Percentiles rank a stretch among this genome's conserved stretches.
Conservation (phyloP, 2,113 vertebrate species). For the Bombycilla garrulus region DNA sequence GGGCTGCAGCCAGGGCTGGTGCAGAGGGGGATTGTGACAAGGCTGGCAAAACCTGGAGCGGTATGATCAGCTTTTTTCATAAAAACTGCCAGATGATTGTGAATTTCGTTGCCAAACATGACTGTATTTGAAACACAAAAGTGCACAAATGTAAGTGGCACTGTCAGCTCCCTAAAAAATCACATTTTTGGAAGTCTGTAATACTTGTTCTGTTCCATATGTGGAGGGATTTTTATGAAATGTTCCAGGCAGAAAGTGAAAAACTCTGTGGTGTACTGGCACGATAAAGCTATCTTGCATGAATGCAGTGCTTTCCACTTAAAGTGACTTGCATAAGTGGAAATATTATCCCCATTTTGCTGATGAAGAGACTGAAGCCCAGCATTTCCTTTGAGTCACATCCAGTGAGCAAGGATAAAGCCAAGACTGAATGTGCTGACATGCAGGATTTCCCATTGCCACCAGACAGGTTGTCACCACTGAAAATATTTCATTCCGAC, state of each 20-base stretch:
- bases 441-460: slow-evolving; percentile 34
- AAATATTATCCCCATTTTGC: slow-evolving; percentile 56
- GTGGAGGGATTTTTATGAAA: slow-evolving; percentile 51
- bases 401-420: slow-evolving; percentile 39
- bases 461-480: slow-evolving; percentile 52
- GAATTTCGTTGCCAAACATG: slow-evolving; percentile 20
- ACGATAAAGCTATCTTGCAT: slow-evolving; percentile 1
- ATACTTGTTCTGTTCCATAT: slow-evolving; percentile 51
- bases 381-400: slow-evolving; percentile 43
- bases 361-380: slow-evolving; percentile 55
- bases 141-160: slow-evolving; percentile 11
- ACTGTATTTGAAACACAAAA: slow-evolving; percentile 19
- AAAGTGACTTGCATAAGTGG: slow-evolving; percentile 53
- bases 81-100: slow-evolving; percentile 36
- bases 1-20: not conserved
- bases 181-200: slow-evolving; percentile 51
- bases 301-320: slow-evolving; percentile 38
- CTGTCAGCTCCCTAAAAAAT: slow-evolving; percentile 48
- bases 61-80: not conserved
- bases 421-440: slow-evolving; percentile 60
- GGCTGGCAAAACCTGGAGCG: not conserved
- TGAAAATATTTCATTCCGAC: slow-evolving; percentile 21
- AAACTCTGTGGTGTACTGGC: slow-evolving; percentile 24
- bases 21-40: not conserved
- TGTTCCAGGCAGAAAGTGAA: slow-evolving; percentile 51